Evolutionary conservation across 2,797 vertebrate species (phyloP).

Genomic region (Gymnoscopelus braueri): DNA sequence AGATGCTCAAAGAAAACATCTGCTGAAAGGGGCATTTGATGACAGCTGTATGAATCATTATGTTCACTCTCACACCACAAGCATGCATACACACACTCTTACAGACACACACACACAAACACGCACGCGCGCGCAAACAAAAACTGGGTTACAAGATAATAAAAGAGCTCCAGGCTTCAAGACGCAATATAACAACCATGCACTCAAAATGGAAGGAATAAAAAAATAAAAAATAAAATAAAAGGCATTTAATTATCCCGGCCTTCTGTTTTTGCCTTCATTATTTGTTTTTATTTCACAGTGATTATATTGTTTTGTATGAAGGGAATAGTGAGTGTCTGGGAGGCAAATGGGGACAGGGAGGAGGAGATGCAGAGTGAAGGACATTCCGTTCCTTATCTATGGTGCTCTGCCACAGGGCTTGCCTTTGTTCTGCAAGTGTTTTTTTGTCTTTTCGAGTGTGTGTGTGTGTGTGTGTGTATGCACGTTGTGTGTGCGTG

Average conservation of each 20-base stretch:
- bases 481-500: constrained; percentile 22
- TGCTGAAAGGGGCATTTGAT: constrained; percentile 72
- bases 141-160: constrained; percentile 76
- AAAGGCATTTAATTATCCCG: constrained; percentile 80
- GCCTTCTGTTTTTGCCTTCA: constrained; percentile 72
- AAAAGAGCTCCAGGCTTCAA: constrained; percentile 69
- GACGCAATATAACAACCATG: constrained; percentile 70
- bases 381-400: constrained; percentile 77
- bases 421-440: constrained; percentile 71
- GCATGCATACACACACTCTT: constrained; percentile 30
- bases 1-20: constrained; percentile 50
- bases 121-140: background rate
- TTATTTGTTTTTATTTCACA: constrained; percentile 69
- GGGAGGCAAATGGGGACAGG: constrained; percentile 72
- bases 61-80: constrained; percentile 52
- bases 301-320: constrained; percentile 79
- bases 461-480: constrained; percentile 21
- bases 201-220: constrained; percentile 50
- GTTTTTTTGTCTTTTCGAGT: constrained; percentile 57
- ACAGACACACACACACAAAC: constrained; percentile 13
- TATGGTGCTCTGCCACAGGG: constrained; percentile 66
- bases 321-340: constrained; percentile 75
- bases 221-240: constrained; percentile 38
- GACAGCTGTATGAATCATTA: constrained; percentile 70
- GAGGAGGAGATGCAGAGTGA: constrained; percentile 61